Conservation (phyloP, 92 coral and sea anemone species). For the Isaurus tuberculatus region DNA sequence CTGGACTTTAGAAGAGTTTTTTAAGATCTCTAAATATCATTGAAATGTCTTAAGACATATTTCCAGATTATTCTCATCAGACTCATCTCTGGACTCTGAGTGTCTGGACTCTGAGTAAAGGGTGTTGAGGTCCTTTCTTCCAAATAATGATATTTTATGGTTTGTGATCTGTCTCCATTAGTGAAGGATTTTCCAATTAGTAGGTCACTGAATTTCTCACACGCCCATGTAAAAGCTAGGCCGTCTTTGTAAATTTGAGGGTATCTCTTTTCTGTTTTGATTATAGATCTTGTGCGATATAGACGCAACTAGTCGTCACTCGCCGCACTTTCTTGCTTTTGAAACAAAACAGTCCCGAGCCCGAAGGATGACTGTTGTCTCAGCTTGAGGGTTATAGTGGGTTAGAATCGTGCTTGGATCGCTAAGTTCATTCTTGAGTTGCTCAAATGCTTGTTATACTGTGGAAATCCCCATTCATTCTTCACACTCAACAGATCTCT, state of each 20-base stretch:
- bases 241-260: slow-evolving; percentile 63
- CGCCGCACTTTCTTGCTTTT: slow-evolving; percentile 13
- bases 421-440: slow-evolving; percentile 39
- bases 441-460: slow-evolving; percentile 55
- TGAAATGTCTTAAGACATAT: too few relatives aligned
- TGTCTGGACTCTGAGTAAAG: slow-evolving; percentile 54
- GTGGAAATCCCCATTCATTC: slow-evolving; percentile 33
- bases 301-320: slow-evolving; percentile 49
- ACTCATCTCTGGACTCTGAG: slow-evolving; percentile 48
- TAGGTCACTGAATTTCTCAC: slow-evolving; percentile 45
- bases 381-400: slow-evolving; percentile 35
- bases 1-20: too few relatives aligned
- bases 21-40: too few relatives aligned
- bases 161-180: slow-evolving; percentile 59
- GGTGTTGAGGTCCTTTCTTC: slow-evolving; percentile 30
- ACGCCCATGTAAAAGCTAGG: slow-evolving; percentile 56
- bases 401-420: slow-evolving; percentile 22
- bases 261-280: slow-evolving; percentile 54
- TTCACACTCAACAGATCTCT: slow-evolving; percentile 46
- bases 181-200: slow-evolving; percentile 47
- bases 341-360: slow-evolving; percentile 32
- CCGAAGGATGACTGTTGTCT: slow-evolving; percentile 45
- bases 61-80: slow-evolving; percentile 56
- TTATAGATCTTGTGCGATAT: slow-evolving; percentile 46
- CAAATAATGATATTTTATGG: slow-evolving; percentile 47